Conservation (phyloP, 1,140 invertebrate species). For the Drosophila sucinea region DNA sequence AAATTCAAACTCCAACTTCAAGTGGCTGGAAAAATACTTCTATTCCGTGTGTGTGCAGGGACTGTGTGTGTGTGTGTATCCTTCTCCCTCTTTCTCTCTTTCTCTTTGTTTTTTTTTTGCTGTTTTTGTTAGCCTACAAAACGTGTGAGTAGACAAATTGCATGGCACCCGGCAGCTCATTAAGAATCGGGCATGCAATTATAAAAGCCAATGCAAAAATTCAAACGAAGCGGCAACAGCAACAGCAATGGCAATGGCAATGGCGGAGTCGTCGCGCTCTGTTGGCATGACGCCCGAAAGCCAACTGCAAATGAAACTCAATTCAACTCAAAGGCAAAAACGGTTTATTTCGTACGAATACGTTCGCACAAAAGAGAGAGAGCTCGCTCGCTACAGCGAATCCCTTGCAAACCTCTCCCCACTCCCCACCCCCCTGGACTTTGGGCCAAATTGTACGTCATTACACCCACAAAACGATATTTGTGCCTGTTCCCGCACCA, state of each 20-base stretch:
- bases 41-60: constrained; percentile 29
- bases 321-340: constrained; percentile 63
- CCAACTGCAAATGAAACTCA: constrained; percentile 56
- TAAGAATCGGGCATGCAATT: constrained; percentile 72
- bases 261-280: background rate
- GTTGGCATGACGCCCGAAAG: constrained; percentile 65
- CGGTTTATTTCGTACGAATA: constrained; percentile 76
- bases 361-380: constrained; percentile 64
- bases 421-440: background rate
- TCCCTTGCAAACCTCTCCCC: background rate
- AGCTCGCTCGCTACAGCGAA: background rate
- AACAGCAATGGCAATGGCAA: no score
- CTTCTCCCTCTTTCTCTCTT: constrained; percentile 12
- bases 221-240: constrained; percentile 23
- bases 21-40: constrained; percentile 66
- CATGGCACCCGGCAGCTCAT: constrained; percentile 73
- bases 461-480: constrained; percentile 55
- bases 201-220: constrained; percentile 72
- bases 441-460: constrained; percentile 61
- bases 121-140: constrained; percentile 24
- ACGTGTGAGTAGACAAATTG: constrained; percentile 57
- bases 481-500: background rate
- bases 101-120: constrained; percentile 15
- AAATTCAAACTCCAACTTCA: constrained; percentile 52
- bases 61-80: background rate